Base-by-base conservation (phyloP, 2,113 vertebrate genomes). In the Hippocampus abdominalis region DNA sequence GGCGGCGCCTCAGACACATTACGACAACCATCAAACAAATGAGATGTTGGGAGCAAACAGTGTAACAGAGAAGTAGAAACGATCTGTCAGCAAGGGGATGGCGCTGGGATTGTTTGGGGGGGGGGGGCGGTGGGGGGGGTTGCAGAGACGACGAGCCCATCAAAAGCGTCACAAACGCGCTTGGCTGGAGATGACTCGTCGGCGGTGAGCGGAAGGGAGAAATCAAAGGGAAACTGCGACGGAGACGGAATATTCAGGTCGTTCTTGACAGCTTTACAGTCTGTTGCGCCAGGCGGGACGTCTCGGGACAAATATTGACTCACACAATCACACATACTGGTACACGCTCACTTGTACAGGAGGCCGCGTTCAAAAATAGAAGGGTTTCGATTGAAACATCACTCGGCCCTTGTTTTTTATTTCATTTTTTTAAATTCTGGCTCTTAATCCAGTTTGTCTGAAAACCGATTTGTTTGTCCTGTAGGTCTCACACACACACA, bases 261-360 rank as follows among this genome's bases (percentile, higher is more conserved):
- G 83, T 86, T 84, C 87, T 86, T 88, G 87, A 92, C 89, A 92
- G 86, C 86, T 90, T 89, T 88, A 90, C 86, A 86, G 87, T 90
- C 87, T 32, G 27, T 60, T 60, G 25, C 57, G 46, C 86, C 78
- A 85, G 79, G 83, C 82, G 77, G 79, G 90, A 89, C 80, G 87
- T 92, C 89, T 85, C 66, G 87, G 89, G 82, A 89, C 89, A 91
- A 92, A 92, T 91, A 92, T 92, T 91, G 90, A 90, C 89, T 89
- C 59, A 70, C 64, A 66, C 72, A 65, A 56, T 63, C 46, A 65
- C 69, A 53, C 53, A 53, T 1, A 36, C 61, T 1, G 15, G 23
- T 57, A 63, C 65, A 29, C 32, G 53, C 72, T 44, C 59, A 46
- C 59, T 32, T 49, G 56, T 2, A 48, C 36, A 7, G 6, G 63